These are phyloP conservation scores for Archivesica marissinica DNA, from an alignment of 1,140 invertebrate genomes.

Conservation along the genomic window DNA sequence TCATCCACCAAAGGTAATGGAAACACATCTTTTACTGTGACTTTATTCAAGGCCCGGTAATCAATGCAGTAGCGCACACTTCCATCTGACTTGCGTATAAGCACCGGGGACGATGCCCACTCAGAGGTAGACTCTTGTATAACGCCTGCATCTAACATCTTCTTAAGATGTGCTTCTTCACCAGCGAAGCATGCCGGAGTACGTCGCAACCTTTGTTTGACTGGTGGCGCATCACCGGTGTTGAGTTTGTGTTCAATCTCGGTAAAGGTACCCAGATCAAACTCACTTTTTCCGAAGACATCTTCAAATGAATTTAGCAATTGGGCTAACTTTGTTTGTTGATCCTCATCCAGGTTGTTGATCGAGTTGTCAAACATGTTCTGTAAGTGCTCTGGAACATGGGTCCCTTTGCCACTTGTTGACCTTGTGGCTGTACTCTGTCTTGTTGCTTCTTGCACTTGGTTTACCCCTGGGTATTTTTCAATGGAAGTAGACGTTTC, in stretches of 20 bases:
- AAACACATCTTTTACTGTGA: no score
- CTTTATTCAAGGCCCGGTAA: no score
- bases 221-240: constrained; percentile 7
- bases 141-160: constrained; percentile 8
- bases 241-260: not conserved
- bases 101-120: no score
- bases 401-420: not conserved
- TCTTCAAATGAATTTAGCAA: not conserved
- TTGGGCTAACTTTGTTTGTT: not conserved
- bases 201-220: not conserved
- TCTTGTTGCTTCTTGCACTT: no score
- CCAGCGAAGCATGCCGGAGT: constrained; percentile 9
- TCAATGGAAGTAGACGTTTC: no score
- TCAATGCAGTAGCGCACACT: no score
- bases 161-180: not conserved
- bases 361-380: not conserved
- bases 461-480: no score
- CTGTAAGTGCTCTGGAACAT: not conserved
- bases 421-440: no score
- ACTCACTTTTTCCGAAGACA: not conserved
- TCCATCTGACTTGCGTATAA: no score
- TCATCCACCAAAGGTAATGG: no score
- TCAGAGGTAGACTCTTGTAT: not conserved
- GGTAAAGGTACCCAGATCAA: constrained; percentile 7
- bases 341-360: not conserved